Base-by-base conservation (phyloP, 2,113 vertebrate genomes). In the Speoplatyrhinus poulsoni region DNA sequence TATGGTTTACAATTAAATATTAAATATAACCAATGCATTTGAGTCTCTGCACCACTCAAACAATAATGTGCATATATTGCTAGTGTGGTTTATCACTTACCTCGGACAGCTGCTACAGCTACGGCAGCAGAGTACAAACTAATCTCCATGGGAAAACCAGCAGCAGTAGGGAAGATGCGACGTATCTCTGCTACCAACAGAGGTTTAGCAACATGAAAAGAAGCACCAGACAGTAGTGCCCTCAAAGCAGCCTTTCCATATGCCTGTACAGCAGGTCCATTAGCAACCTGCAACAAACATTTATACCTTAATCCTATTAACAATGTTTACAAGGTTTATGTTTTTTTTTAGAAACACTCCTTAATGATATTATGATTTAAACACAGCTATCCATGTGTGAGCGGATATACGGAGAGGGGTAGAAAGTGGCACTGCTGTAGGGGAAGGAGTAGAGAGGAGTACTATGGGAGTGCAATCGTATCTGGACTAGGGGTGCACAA, bases 141-240 rank as follows among this genome's bases (percentile, higher is more conserved):
- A 0, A 94, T 76, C 52, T 95, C 94, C 86, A 95, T 81, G 0
- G 95, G 94, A 46, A 95, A 36, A 12, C 94, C 94, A 0, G 91
- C 68, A 73, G 73, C 81, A 41, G 91, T 95, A 1, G 94, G 93
- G 1, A 94, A 0, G 41, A 94, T 83, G 32, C 84, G 88, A 0
- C 90, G 88, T 48, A 93, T 33, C 82, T 95, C 93, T 59, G 83
- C 76, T 53, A 77, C 63, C 81, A 94, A 69, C 61, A 94, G 0
- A 0, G 94, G 90, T 70, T 94, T 94, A 0, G 82, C 74, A 69
- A 89, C 79, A 0, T 87, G 85, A 0, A 82, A 72, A 15, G 69
- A 52, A 3, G 72, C 0, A 46, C 93, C 93, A 0, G 52, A 67
- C 56, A 85, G 83, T 71, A 94, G 54, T 10, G 79, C 58, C 2